Evolutionary conservation across 2,113 vertebrate genomes (phyloP).

Genomic region (Elephantulus edwardii): DNA sequence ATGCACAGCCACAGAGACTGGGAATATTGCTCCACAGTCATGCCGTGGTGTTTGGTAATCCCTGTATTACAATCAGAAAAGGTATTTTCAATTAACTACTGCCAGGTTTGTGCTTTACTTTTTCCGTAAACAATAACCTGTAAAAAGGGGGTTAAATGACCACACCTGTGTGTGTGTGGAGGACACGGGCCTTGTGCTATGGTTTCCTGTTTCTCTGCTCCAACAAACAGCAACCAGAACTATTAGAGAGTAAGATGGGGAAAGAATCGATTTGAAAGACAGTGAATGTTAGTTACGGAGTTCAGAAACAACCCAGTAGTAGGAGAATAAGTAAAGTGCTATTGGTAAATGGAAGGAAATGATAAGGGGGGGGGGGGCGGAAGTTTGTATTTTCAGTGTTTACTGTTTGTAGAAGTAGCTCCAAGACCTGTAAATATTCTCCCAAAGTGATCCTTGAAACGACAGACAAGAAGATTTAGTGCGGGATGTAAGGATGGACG

Average conservation of each 20-base stretch:
- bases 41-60: constrained; percentile 69
- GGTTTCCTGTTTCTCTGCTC: neutral
- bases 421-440: neutral
- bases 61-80: constrained; percentile 64
- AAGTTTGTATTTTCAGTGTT: neutral
- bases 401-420: neutral
- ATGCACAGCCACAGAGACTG: constrained; percentile 23
- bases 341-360: neutral
- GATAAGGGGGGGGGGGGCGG: neutral
- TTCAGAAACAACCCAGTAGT: neutral
- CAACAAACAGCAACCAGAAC: constrained; percentile 27
- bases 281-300: neutral
- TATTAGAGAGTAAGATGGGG: neutral
- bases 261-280: neutral
- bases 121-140: constrained; percentile 1
- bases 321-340: neutral
- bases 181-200: too few relatives aligned
- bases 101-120: constrained; percentile 13
- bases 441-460: neutral
- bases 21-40: constrained; percentile 58
- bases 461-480: neutral
- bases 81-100: constrained; percentile 40
- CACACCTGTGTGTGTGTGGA: constrained; percentile 23
- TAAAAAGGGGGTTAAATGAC: neutral
- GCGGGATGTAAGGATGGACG: neutral